Conservation (phyloP, 2,113 vertebrate species). For the Turdus rufiventris region DNA sequence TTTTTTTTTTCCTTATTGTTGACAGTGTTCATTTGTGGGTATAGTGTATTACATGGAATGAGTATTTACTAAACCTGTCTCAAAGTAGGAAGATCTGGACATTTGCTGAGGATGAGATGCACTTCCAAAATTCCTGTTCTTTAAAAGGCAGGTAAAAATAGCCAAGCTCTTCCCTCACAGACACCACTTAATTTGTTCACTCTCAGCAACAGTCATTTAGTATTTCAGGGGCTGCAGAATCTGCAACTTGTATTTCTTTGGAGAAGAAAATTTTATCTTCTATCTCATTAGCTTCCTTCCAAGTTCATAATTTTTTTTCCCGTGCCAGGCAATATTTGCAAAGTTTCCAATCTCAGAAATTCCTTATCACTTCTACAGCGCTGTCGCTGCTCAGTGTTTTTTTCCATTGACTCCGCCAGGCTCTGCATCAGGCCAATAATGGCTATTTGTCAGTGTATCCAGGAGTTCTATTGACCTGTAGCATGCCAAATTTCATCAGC, state of each 20-base stretch:
- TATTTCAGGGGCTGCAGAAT: not conserved
- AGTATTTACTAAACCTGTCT: not conserved
- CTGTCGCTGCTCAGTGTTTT: not conserved
- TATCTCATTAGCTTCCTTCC: slow-evolving; percentile 5
- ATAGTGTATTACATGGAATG: not conserved
- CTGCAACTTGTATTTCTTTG: not conserved
- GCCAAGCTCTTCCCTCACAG: not conserved
- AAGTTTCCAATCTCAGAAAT: not conserved
- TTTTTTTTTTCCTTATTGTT: not conserved
- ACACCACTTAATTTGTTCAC: not conserved
- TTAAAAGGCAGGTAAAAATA: slow-evolving; percentile 38
- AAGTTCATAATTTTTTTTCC: not conserved
- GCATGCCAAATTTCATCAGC: slow-evolving; percentile 28
- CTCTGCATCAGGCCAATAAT: not conserved
- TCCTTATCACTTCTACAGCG: not conserved
- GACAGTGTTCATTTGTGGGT: not conserved
- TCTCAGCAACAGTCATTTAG: not conserved
- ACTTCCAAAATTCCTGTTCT: not conserved
- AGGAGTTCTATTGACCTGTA: slow-evolving; percentile 4
- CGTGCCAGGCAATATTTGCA: not conserved
- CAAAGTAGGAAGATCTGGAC: not conserved
- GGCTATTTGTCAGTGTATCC: slow-evolving; percentile 2
- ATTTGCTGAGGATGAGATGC: not conserved
- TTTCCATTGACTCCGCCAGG: not conserved
- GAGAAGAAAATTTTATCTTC: not conserved